phyloP scores from a whole-genome alignment of 92 coral and sea anemone species.

The Siderastrea radians region DNA sequence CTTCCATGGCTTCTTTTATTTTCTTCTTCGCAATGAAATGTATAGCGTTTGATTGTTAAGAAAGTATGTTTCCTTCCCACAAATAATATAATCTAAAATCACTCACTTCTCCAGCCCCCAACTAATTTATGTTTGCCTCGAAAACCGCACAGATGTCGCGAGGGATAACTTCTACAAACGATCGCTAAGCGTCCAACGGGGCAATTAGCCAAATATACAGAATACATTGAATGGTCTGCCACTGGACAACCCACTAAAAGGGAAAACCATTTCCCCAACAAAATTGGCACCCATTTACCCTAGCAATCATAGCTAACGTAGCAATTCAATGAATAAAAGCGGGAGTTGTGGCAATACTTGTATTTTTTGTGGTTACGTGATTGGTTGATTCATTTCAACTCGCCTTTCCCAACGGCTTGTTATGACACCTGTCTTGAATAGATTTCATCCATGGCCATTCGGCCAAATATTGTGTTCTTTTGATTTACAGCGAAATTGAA shows the following conservation, averaged over 20 bases:
- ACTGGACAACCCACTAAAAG: slow-evolving; percentile 7
- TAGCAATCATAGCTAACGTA: not conserved
- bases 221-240: slow-evolving; percentile 16
- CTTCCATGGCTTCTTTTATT: slow-evolving; percentile 67
- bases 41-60: not conserved
- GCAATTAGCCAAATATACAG: slow-evolving; percentile 26
- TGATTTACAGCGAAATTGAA: slow-evolving; percentile 5
- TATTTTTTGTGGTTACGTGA: slow-evolving; percentile 24
- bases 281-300: slow-evolving; percentile 32
- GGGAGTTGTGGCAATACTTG: slow-evolving; percentile 16
- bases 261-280: slow-evolving; percentile 26
- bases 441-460: not conserved
- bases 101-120: not conserved
- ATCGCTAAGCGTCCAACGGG: slow-evolving; percentile 25
- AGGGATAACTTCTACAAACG: slow-evolving; percentile 21
- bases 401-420: slow-evolving; percentile 14
- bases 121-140: slow-evolving; percentile 11
- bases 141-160: slow-evolving; percentile 17
- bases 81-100: not conserved
- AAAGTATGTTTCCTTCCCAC: not conserved
- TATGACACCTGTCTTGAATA: slow-evolving; percentile 19
- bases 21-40: not conserved
- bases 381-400: slow-evolving; percentile 19
- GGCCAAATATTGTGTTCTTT: slow-evolving; percentile 3
- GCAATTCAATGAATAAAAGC: slow-evolving; percentile 6